phyloP scores from a whole-genome alignment of 35 echinoderm and acorn worm genomes.

The Diadema setosum region DNA sequence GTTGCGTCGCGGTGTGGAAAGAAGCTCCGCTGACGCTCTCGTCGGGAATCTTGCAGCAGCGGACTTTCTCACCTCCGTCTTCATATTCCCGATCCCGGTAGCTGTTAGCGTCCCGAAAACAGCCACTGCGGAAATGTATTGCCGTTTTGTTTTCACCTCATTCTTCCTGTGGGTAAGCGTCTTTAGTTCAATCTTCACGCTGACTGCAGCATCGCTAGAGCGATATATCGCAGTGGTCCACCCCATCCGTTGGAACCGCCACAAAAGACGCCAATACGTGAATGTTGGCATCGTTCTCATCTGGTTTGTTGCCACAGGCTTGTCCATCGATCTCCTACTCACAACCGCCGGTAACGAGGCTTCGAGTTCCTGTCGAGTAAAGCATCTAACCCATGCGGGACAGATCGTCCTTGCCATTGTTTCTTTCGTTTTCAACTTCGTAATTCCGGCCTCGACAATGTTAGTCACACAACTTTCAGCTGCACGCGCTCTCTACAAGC shows the following conservation, averaged over 20 bases:
- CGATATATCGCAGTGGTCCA: slow-evolving; percentile 81
- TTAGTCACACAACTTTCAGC: neutral
- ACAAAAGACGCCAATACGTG: neutral
- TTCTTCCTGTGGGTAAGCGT: slow-evolving; percentile 72
- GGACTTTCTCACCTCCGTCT: slow-evolving; percentile 69
- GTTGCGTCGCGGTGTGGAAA: slow-evolving; percentile 8
- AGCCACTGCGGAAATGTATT: slow-evolving; percentile 51
- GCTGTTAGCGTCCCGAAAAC: neutral
- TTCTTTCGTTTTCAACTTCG: neutral
- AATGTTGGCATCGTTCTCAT: neutral
- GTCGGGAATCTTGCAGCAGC: slow-evolving; percentile 66
- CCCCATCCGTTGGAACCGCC: slow-evolving; percentile 27
- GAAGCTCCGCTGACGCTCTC: slow-evolving; percentile 63
- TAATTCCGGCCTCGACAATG: neutral
- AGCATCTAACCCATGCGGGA: neutral
- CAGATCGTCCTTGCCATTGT: neutral
- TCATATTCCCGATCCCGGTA: slow-evolving; percentile 65
- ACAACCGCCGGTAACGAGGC: neutral
- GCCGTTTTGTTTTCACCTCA: slow-evolving; percentile 52
- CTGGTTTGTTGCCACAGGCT: neutral
- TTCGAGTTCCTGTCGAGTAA: neutral
- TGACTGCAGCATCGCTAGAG: slow-evolving; percentile 74
- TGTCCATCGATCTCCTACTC: neutral
- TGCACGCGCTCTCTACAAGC: neutral
- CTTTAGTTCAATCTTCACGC: slow-evolving; percentile 53